Conservation (phyloP, 2,888 invertebrate genomes). For the Dioctria rufipes region DNA sequence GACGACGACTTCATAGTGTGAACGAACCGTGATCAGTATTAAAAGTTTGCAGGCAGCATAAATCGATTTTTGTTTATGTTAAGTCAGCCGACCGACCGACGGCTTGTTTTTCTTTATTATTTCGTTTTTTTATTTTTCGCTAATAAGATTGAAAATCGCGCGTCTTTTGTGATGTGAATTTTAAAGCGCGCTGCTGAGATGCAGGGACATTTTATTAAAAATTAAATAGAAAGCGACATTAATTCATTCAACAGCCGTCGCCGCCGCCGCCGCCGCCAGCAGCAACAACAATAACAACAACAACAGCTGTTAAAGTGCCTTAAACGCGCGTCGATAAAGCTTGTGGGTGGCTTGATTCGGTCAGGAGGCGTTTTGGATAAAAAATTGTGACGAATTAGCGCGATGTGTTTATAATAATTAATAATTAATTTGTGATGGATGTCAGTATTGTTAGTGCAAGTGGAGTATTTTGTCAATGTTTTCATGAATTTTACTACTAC, state of each 20-base stretch:
- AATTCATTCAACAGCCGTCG: too few relatives aligned
- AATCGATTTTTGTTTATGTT: slow-evolving; percentile 40
- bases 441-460: not conserved
- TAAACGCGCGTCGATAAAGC: slow-evolving; percentile 1
- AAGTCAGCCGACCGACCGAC: not conserved
- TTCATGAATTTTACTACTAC: not conserved
- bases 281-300: not conserved
- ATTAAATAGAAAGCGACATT: too few relatives aligned
- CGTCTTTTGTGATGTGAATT: too few relatives aligned
- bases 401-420: slow-evolving; percentile 5
- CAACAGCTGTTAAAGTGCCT: not conserved
- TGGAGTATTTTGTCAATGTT: not conserved
- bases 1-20: too few relatives aligned
- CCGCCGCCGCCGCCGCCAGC: too few relatives aligned
- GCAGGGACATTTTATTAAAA: too few relatives aligned
- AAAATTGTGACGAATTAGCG: not conserved
- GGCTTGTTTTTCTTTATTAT: slow-evolving; percentile 3
- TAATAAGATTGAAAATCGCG: not conserved
- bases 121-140: not conserved
- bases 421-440: not conserved
- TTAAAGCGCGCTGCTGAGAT: too few relatives aligned
- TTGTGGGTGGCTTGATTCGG: not conserved
- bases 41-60: slow-evolving; percentile 4
- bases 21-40: slow-evolving; percentile 6
- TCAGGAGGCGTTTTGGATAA: not conserved